These are phyloP conservation scores for Palythoa grandis DNA, from an alignment of 92 coral and sea anemone genomes.

Conservation along the genomic window DNA sequence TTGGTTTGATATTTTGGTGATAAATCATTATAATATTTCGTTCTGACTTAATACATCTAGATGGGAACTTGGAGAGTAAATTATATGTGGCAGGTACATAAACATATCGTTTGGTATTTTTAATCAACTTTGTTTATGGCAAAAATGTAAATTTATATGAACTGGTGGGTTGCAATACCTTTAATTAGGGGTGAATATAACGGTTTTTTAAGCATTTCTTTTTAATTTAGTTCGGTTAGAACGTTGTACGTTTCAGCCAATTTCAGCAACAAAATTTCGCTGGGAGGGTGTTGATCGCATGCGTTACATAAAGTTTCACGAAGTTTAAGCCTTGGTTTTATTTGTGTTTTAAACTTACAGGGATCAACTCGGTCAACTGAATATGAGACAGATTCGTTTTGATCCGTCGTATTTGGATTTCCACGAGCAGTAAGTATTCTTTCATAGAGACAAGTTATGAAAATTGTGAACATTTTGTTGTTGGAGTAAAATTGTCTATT, in stretches of 20 bases:
- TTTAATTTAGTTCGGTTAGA: not conserved
- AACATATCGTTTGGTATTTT: conserved; percentile 14
- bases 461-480: not conserved
- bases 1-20: not conserved
- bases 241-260: not conserved
- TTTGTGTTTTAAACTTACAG: conserved; percentile 62
- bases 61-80: not conserved
- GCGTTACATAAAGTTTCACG: not conserved
- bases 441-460: not conserved
- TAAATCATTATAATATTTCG: not conserved
- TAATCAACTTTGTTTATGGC: conserved; percentile 20
- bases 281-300: not conserved
- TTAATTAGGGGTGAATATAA: not conserved
- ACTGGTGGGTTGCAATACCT: conserved; percentile 3
- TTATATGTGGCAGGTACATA: conserved; percentile 22
- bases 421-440: conserved; percentile 90
- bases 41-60: not conserved
- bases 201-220: not conserved
- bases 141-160: conserved; percentile 40
- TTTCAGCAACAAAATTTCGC: not conserved
- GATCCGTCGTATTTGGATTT: conserved; percentile 98
- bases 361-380: conserved; percentile 79
- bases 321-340: not conserved
- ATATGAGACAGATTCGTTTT: conserved; percentile 95
- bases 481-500: conserved; percentile 6